phyloP scores from a whole-genome alignment of 1,140 invertebrate genomes.

The Ditylenchus dipsaci region DNA sequence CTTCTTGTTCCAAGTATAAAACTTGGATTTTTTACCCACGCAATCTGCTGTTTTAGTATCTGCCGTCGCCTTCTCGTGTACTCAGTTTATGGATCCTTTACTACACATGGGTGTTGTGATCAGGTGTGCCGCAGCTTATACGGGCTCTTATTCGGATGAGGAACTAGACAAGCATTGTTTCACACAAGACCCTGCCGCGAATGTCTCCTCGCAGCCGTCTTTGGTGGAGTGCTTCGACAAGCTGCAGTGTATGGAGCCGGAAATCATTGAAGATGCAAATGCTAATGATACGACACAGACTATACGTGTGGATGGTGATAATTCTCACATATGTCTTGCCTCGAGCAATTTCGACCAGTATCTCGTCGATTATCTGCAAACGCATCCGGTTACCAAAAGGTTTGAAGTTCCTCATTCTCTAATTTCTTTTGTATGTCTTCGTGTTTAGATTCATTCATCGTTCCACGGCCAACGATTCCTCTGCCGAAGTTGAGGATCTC shows the following conservation, averaged over 20 bases:
- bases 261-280: slow-evolving; percentile 10
- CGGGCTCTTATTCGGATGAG: slow-evolving; percentile 43
- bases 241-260: slow-evolving; percentile 23
- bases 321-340: slow-evolving; percentile 44
- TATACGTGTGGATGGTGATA: slow-evolving; percentile 48
- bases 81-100: slow-evolving; percentile 84
- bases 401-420: slow-evolving; percentile 11
- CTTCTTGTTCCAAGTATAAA: slow-evolving; percentile 60
- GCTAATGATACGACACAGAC: slow-evolving; percentile 27
- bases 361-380: slow-evolving; percentile 48
- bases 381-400: slow-evolving; percentile 49
- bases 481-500: too few species aligned
- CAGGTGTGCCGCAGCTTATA: slow-evolving; percentile 61
- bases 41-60: slow-evolving; percentile 66
- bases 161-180: slow-evolving; percentile 17
- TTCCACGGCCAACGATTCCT: not conserved
- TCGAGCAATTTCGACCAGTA: slow-evolving; percentile 44
- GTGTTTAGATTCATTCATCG: not conserved
- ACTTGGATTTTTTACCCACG: not conserved
- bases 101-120: slow-evolving; percentile 76
- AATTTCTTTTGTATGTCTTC: not conserved
- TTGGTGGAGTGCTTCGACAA: slow-evolving; percentile 52
- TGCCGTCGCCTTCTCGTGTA: slow-evolving; percentile 84
- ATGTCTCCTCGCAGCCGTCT: slow-evolving; percentile 41
- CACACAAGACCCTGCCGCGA: slow-evolving; percentile 1